Percentiles rank a stretch among this genome's conserved stretches.
phyloP scores from a whole-genome alignment of 92 coral and sea anemone genomes.

The Zoanthus solanderi region DNA sequence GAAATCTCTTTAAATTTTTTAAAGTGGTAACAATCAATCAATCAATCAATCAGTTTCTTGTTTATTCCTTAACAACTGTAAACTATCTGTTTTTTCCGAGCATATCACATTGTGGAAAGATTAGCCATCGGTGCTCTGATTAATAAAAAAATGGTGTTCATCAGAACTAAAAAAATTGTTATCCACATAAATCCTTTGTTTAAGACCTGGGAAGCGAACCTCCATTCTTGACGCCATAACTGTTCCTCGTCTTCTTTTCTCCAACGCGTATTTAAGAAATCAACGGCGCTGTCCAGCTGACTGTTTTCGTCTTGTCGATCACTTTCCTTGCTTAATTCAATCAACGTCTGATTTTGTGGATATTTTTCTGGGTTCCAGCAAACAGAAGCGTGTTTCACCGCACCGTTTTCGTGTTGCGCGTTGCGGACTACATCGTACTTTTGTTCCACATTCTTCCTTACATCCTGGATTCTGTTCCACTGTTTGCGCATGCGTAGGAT shows the following conservation, averaged over 20 bases:
- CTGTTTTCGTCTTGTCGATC: background rate
- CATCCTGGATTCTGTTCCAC: constrained; percentile 74
- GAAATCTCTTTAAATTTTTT: too few relatives aligned
- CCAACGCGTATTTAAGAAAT: constrained; percentile 55
- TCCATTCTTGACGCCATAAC: constrained; percentile 83
- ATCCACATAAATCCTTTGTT: constrained; percentile 85
- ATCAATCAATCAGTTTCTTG: too few relatives aligned
- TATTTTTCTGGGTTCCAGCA: constrained; percentile 29
- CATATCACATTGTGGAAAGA: constrained; percentile 23
- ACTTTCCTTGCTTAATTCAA: constrained; percentile 30
- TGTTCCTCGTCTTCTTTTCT: constrained; percentile 63
- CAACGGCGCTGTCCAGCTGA: constrained; percentile 36
- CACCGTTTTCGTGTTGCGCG: constrained; percentile 24
- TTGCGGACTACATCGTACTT: constrained; percentile 1
- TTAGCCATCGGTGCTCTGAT: constrained; percentile 82
- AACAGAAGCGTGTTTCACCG: constrained; percentile 30
- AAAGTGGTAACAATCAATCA: too few relatives aligned
- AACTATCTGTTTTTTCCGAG: background rate
- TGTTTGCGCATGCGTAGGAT: constrained; percentile 67
- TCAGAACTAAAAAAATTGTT: constrained; percentile 56
- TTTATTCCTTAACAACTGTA: too few relatives aligned
- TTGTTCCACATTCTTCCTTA: constrained; percentile 54
- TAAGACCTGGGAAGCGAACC: constrained; percentile 79
- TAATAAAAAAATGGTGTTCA: constrained; percentile 70
- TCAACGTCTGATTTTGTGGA: constrained; percentile 25